Evolutionary conservation across 2,797 vertebrate genomes (phyloP), one percentile per base, ranked within the genome.

Genomic region (Alosa sapidissima): DNA sequence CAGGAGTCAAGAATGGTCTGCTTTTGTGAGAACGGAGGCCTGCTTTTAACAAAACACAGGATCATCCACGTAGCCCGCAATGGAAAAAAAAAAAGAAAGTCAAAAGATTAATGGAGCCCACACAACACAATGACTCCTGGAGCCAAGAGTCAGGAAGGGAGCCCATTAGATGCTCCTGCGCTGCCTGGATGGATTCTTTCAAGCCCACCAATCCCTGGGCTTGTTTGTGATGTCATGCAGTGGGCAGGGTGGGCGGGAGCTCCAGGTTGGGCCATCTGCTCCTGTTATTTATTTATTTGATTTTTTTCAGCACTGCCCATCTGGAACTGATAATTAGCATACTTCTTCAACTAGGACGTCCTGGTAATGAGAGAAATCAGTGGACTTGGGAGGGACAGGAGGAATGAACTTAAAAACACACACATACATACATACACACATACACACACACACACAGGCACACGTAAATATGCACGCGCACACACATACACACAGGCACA

Each of bases 271-370:
- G n/a, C 60, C 28, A 28, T 28, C 28, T 28, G 28, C 60, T 62
- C 60, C n/a, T 33, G 24, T 54, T 54, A 13, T 51, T 51, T 11
- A 7, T 51, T 11, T 65, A n/a, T 65, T 6, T 65, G 55, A 6
- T 19, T 60, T 19, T 60, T 19, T 60, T 54, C 9, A 2, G 62
- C 24, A 11, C 24, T 65, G 24, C 62, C 62, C 62, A 65, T 65
- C 62, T 65, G 62, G 62, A 41, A 72, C 36, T 72, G 68, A 72
- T 72, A 72, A 72, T 72, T 36, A 72, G 68, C 62, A 65, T 65
- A 65, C 62, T 65, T 65, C 28, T 65, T 65, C 62, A 65, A 65
- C 62, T 24, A 65, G 62, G 62, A 65, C 62, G 24, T 65, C 28
- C 62, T 33, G 13, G 24, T 65, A 65, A 65, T 65, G 62, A 65